Evolutionary conservation across 1,140 invertebrate genomes (phyloP), one percentile per base, ranked within the genome.

Genomic region (Antheraea pernyi): DNA sequence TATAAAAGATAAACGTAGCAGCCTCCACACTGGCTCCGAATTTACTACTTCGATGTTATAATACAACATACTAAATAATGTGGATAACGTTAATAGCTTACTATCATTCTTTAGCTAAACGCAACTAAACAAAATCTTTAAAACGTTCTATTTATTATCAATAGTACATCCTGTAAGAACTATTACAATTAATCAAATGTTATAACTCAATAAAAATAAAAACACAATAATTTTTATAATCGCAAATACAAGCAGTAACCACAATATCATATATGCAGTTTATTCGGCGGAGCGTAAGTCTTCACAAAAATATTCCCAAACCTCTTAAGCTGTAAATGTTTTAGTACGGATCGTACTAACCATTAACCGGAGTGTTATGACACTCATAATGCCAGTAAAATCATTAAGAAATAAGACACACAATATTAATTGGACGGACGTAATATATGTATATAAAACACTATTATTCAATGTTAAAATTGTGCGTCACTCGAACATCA

Each of bases 371-470:
- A 58, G 37, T 67, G 67, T 69, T 39, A 67, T 61, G 59, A 11
- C 46, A 53, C 46, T 53, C 16, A 6, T n/a, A 16, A 53, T 16
- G 11, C 46, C 46, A 53, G 46, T 13, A 53, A 65, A 65, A 59
- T 67, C n/a, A 59, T 67, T 67, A 58, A 16, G 53, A 67, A 36
- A 22, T 59, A 71, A 72, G 69, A 69, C 60, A 78, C 46, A 53
- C 74, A 73, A 70, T 76, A 75, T 73, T 67, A 72, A 79, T 69
- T 85, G 85, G 83, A 85, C 85, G 83, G 83, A 85, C 80, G 81
- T 83, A 77, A 67, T 82, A 74, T 78, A 53, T 53, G 11, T 53
- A 53, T 53, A 75, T 77, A 79, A 85, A 86, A 85, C 76, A 72
- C 72, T 83, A 75, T 66, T 62, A 78, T 53, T 53, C 46, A 76